Evolutionary conservation across 2,797 vertebrate genomes (phyloP).

Genomic region (Phataginus tricuspis): DNA sequence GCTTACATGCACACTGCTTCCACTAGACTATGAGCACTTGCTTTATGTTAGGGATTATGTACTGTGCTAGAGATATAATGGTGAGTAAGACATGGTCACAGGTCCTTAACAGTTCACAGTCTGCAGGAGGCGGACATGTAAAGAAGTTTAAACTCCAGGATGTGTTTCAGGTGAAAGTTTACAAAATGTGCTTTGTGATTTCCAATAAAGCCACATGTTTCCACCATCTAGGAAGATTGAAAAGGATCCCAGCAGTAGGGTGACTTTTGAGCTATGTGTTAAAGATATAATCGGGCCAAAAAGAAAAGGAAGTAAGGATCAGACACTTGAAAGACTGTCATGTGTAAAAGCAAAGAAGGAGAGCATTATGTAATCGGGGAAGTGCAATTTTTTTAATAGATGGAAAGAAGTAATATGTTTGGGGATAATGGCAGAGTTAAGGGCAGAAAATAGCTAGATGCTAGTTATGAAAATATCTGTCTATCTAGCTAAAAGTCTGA

Average conservation of each 20-base stretch:
- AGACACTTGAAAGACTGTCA: neutral
- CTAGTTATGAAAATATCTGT: neutral
- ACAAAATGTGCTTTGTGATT: neutral
- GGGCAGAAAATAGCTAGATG: neutral
- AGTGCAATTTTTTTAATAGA: neutral
- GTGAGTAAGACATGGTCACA: neutral
- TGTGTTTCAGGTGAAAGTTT: neutral
- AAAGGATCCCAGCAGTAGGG: neutral
- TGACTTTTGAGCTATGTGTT: neutral
- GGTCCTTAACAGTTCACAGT: neutral
- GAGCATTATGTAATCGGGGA: neutral
- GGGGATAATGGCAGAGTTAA: neutral
- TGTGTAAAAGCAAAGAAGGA: neutral
- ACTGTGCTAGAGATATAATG: neutral
- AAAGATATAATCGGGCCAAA: neutral
- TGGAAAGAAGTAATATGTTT: neutral
- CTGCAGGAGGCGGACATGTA: neutral
- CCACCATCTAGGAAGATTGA: neutral
- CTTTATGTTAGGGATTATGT: neutral
- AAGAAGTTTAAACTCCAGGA: neutral
- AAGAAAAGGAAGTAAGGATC: neutral
- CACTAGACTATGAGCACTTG: neutral
- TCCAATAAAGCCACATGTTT: neutral
- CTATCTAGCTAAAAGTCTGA: neutral
- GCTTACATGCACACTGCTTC: neutral